phyloP scores from a whole-genome alignment of 2,797 vertebrate species.

The Heteromormyrus szaboi region DNA sequence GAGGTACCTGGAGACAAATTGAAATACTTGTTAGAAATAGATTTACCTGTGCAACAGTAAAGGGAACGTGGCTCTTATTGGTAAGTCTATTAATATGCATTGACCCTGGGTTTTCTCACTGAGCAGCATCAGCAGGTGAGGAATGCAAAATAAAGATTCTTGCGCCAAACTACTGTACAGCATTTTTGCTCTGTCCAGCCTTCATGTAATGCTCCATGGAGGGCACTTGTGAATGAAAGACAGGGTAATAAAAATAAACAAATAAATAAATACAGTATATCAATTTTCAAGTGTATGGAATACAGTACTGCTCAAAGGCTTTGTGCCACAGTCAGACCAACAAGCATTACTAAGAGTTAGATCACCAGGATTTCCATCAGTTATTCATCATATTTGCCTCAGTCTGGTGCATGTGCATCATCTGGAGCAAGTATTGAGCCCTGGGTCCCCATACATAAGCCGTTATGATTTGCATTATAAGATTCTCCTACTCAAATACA shows the following conservation, averaged over 20 bases:
- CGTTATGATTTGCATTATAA: neutral
- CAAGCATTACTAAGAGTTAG: neutral
- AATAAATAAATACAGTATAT: neutral
- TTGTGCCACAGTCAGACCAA: neutral
- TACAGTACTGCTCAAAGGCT: neutral
- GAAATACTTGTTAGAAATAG: neutral
- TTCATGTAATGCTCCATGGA: neutral
- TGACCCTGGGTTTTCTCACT: neutral
- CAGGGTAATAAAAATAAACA: neutral
- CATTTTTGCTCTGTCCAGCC: neutral
- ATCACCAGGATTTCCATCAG: neutral
- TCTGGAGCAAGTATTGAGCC: neutral
- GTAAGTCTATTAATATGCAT: neutral
- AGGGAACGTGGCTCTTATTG: neutral
- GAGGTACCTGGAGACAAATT: constrained; percentile 1
- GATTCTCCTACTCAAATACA: neutral
- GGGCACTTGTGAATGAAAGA: neutral
- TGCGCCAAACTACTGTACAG: neutral
- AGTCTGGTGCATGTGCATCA: neutral
- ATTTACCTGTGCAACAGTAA: neutral
- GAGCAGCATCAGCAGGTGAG: neutral
- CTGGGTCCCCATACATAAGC: neutral
- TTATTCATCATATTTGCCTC: neutral
- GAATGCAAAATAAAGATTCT: neutral
- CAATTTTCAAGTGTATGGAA: neutral